A percentile compares a stretch with the other conserved stretches of the same genome.
Conservation (phyloP, 2,113 vertebrate species). For the Coracopsis vasa region DNA sequence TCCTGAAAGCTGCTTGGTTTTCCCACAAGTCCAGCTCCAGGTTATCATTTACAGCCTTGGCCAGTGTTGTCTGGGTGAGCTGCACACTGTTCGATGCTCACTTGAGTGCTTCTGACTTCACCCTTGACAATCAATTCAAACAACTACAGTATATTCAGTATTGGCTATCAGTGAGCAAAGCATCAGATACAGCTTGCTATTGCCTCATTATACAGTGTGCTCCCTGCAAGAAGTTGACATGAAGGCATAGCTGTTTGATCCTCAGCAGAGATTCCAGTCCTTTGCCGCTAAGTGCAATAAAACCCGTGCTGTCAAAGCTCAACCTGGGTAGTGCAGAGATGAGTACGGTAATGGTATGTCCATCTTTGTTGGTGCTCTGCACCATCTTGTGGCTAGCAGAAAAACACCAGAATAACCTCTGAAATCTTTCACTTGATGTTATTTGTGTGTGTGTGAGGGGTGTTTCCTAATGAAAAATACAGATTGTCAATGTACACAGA, state of each 20-base stretch:
- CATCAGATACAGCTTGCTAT: neutral
- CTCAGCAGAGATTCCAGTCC: neutral
- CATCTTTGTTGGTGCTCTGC: conserved; percentile 33
- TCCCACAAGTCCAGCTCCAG: neutral
- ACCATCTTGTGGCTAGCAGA: conserved; percentile 64
- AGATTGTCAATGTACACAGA: neutral
- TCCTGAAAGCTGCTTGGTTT: neutral
- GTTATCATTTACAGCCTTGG: neutral
- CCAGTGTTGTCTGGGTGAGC: fast-evolving
- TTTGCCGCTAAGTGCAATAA: neutral
- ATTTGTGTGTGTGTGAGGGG: neutral
- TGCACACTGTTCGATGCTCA: fast-evolving
- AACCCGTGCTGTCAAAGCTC: neutral
- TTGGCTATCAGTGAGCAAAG: neutral
- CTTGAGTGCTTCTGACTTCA: neutral
- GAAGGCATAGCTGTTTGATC: neutral
- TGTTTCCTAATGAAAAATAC: neutral
- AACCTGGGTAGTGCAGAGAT: neutral
- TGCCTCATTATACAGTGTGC: neutral
- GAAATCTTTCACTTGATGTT: neutral
- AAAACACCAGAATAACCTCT: conserved; percentile 12
- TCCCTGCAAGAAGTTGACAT: neutral
- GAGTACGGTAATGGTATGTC: neutral
- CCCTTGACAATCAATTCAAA: neutral
- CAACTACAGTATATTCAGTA: neutral